Conservation (phyloP, 2,113 vertebrate species). For the Eclectus roratus region DNA sequence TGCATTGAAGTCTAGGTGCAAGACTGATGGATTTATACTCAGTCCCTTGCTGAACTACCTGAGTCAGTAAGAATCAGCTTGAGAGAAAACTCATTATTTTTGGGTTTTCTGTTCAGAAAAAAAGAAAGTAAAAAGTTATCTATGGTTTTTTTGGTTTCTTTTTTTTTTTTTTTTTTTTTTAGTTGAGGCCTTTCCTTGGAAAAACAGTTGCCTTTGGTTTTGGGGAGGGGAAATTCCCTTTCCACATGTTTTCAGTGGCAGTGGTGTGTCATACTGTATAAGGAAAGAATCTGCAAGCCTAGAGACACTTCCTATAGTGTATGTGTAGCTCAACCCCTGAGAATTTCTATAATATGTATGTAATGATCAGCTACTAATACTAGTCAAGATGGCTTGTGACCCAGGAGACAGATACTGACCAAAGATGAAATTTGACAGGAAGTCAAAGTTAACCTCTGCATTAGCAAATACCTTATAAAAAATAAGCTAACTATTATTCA, state of each 20-base stretch:
- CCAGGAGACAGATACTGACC: background rate
- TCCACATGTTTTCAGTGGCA: background rate
- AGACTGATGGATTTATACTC: background rate
- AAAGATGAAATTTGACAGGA: background rate
- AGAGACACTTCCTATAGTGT: fast-evolving
- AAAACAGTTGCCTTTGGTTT: background rate
- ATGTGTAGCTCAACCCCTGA: background rate
- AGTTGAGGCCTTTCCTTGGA: background rate
- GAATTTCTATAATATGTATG: background rate
- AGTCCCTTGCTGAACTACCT: background rate
- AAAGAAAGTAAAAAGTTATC: background rate
- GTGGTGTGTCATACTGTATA: background rate
- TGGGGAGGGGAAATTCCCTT: background rate
- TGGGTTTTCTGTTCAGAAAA: background rate
- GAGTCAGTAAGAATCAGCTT: background rate
- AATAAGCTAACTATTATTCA: background rate
- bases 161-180: background rate
- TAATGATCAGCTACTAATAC: background rate
- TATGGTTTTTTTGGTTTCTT: background rate
- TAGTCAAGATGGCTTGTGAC: fast-evolving
- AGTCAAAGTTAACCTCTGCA: background rate
- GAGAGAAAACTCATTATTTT: background rate
- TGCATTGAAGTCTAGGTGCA: background rate
- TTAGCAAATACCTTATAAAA: background rate
- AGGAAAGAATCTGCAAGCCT: background rate